Conservation (phyloP, 2,888 invertebrate species). For the Carabus problematicus region DNA sequence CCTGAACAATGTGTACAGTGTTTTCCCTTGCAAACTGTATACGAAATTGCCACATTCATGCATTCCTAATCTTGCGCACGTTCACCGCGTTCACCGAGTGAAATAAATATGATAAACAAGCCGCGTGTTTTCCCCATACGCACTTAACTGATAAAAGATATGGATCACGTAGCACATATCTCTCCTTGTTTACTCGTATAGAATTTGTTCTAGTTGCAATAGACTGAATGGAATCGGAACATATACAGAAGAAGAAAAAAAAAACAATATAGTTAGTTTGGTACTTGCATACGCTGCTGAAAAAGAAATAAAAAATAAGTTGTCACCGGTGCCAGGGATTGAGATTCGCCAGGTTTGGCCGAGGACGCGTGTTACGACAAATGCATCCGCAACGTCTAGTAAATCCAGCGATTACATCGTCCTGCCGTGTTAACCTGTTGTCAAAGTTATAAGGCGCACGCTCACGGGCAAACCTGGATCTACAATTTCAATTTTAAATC, state of each 20-base stretch:
- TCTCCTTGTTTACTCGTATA: too few species aligned
- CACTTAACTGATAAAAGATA: conserved; percentile 24
- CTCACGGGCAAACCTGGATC: conserved; percentile 11
- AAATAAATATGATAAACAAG: conserved; percentile 39
- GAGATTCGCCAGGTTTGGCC: too few species aligned
- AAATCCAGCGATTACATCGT: conserved; percentile 18
- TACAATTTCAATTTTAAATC: conserved; percentile 38
- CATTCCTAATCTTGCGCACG: conserved; percentile 37
- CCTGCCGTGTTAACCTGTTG: conserved; percentile 36
- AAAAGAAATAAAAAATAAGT: background rate
- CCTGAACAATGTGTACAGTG: conserved; percentile 22
- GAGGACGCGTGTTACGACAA: background rate
- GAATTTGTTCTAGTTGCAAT: too few species aligned
- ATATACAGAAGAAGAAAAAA: conserved; percentile 2
- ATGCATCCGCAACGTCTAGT: background rate
- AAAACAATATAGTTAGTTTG: background rate
- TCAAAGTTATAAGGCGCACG: conserved; percentile 13
- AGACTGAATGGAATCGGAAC: too few species aligned
- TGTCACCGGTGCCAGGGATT: background rate
- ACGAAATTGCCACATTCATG: conserved; percentile 31
- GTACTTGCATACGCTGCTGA: conserved; percentile 4
- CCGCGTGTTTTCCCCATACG: conserved; percentile 11
- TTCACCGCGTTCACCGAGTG: conserved; percentile 29
- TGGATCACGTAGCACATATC: conserved; percentile 6
- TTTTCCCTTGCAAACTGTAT: conserved; percentile 34